Conservation (phyloP, 2,797 vertebrate genomes). For the Smutsia temminckii region DNA sequence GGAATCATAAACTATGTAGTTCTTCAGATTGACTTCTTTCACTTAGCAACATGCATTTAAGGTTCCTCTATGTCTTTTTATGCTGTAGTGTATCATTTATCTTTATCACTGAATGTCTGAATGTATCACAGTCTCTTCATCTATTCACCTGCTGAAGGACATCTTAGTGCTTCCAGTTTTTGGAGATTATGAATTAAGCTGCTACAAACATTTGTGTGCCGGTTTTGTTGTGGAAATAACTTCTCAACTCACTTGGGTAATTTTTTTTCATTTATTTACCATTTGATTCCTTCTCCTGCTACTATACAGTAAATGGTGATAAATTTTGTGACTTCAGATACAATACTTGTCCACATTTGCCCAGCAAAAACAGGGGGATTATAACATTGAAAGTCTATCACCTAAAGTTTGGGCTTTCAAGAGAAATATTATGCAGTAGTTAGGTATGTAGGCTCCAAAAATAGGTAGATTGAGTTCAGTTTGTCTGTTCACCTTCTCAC, state of each 20-base stretch:
- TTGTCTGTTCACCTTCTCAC: background rate
- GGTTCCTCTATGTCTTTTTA: background rate
- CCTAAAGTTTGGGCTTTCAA: background rate
- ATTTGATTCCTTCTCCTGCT: background rate
- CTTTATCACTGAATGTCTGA: background rate
- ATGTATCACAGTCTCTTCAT: background rate
- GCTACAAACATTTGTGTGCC: background rate
- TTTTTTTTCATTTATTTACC: background rate
- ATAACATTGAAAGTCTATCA: fast-evolving
- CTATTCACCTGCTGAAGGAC: background rate
- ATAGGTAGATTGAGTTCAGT: background rate
- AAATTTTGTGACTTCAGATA: background rate
- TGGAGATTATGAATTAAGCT: background rate
- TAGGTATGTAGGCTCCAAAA: background rate
- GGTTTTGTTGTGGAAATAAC: background rate
- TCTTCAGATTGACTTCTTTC: background rate
- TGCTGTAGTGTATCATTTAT: background rate
- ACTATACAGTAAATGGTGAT: background rate
- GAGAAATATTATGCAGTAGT: background rate
- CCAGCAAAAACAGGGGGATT: background rate
- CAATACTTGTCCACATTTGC: background rate
- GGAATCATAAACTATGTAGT: background rate
- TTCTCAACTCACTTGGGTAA: background rate
- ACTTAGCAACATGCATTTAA: background rate
- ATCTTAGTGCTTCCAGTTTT: background rate